These are phyloP conservation scores for Beroe forskalii DNA, from an alignment of 37 sponge, comb jelly and placozoan species.

Conservation along the genomic window DNA sequence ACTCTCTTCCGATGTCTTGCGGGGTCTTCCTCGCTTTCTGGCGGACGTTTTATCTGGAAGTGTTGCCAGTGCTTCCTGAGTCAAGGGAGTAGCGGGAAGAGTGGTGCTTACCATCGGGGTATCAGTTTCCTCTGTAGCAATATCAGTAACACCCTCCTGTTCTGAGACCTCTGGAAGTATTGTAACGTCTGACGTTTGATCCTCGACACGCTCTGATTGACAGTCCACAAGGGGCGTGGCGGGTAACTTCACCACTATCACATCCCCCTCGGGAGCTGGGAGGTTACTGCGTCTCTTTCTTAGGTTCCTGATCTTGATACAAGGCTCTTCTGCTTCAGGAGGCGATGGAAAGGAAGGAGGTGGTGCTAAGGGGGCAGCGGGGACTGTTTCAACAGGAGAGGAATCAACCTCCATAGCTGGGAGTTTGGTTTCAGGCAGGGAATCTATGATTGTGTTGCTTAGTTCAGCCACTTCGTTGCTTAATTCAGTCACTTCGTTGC, in stretches of 20 bases:
- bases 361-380: neutral
- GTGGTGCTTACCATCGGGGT: too few species aligned
- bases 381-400: neutral
- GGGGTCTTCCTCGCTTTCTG: neutral
- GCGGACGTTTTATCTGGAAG: slow-evolving; percentile 18
- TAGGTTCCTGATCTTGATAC: slow-evolving; percentile 20
- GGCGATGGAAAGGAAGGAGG: neutral
- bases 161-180: too few species aligned
- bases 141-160: neutral
- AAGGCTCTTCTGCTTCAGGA: neutral
- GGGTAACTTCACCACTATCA: slow-evolving; percentile 15
- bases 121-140: neutral
- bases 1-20: neutral
- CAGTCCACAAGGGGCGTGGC: neutral
- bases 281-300: neutral
- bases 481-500: neutral
- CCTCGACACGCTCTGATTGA: neutral
- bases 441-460: neutral
- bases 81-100: neutral
- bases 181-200: neutral
- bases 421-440: neutral
- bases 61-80: neutral
- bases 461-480: neutral
- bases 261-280: neutral
- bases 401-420: neutral